Percentiles rank a stretch among this genome's conserved stretches.
phyloP scores from a whole-genome alignment of 2,797 vertebrate genomes.

The Prionace glauca region DNA sequence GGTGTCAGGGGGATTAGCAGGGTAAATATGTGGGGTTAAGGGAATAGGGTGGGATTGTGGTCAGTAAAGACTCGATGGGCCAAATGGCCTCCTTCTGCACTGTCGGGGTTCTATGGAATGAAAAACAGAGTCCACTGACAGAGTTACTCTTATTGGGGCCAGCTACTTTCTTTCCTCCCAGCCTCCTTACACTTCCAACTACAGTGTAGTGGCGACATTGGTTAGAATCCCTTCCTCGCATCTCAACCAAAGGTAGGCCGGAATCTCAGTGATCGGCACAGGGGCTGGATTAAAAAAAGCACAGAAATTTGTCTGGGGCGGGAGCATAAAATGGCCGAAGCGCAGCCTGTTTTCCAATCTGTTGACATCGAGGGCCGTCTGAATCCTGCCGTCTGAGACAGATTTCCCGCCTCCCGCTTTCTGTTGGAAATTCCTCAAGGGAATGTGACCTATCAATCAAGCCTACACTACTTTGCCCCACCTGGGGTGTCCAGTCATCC shows the following conservation, averaged over 20 bases:
- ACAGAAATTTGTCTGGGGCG: background rate
- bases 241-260: background rate
- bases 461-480: background rate
- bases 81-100: too few relatives aligned
- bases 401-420: background rate
- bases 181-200: background rate
- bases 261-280: background rate
- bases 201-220: background rate
- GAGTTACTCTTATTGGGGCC: background rate
- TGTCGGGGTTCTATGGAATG: too few relatives aligned
- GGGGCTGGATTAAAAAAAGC: background rate
- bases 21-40: too few relatives aligned
- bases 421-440: background rate
- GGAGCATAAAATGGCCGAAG: background rate
- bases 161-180: background rate
- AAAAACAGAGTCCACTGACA: background rate
- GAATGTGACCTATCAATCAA: background rate
- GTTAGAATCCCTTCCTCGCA: background rate
- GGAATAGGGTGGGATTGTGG: too few relatives aligned
- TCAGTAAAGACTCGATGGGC: too few relatives aligned
- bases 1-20: too few relatives aligned
- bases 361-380: background rate
- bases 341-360: background rate
- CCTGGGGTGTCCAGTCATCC: background rate
- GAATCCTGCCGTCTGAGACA: background rate